phyloP scores from a whole-genome alignment of 2,797 vertebrate species.

The Sebastes cheni region DNA sequence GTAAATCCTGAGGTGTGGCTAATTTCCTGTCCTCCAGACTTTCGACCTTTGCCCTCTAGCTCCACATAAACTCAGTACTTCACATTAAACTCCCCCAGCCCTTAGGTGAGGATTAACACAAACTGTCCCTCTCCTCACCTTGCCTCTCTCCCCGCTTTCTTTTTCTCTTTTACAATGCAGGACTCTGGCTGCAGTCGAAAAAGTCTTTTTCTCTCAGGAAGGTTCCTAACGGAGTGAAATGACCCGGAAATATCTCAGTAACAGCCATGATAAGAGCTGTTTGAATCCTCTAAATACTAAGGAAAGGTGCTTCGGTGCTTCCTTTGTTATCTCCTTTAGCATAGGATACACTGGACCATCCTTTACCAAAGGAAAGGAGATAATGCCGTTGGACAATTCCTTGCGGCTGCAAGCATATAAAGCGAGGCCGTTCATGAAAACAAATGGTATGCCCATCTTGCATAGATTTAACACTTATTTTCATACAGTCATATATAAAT shows the following conservation, averaged over 20 bases:
- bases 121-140: conserved; percentile 55
- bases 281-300: neutral
- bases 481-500: too few relatives aligned
- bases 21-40: conserved; percentile 70
- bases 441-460: too few relatives aligned
- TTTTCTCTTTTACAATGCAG: neutral
- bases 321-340: neutral
- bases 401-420: too few relatives aligned
- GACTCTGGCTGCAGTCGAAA: neutral
- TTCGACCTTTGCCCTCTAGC: conserved; percentile 55
- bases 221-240: too few relatives aligned
- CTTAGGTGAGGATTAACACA: conserved; percentile 44
- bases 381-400: too few relatives aligned
- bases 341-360: neutral
- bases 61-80: neutral
- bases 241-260: too few relatives aligned
- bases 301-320: neutral
- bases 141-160: conserved; percentile 22
- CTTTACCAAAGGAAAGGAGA: too few relatives aligned
- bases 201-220: too few relatives aligned
- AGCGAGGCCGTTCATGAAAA: too few relatives aligned
- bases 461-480: too few relatives aligned
- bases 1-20: conserved; percentile 73
- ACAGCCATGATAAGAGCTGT: neutral
- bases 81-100: conserved; percentile 17